phyloP scores from a whole-genome alignment of 2,797 vertebrate species.

The Naso thynnoides region DNA sequence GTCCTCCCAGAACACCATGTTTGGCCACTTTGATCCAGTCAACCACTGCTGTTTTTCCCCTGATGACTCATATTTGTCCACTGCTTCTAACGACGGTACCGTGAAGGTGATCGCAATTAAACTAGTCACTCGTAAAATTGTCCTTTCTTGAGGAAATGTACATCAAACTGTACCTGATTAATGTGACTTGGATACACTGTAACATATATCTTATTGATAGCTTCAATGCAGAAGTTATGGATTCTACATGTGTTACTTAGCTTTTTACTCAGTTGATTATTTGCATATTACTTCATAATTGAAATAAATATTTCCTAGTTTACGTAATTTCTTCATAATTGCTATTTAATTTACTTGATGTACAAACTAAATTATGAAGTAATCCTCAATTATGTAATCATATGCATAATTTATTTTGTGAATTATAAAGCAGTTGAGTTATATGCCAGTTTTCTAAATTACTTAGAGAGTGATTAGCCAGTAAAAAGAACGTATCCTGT shows the following conservation, averaged over 20 bases:
- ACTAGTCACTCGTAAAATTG: background rate
- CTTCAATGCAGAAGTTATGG: background rate
- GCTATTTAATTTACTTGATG: background rate
- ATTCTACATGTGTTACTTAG: background rate
- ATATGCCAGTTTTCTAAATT: too few relatives aligned
- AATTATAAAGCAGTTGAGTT: background rate
- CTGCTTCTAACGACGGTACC: constrained; percentile 93
- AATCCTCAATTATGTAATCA: background rate
- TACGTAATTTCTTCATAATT: background rate
- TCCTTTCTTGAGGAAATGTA: background rate
- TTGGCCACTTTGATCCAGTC: constrained; percentile 90
- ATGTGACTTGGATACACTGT: background rate
- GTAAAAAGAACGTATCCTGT: background rate
- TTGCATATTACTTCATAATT: too few relatives aligned
- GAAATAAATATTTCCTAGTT: background rate
- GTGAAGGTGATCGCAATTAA: constrained; percentile 86
- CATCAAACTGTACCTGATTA: background rate
- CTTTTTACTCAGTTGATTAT: too few relatives aligned
- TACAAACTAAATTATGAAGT: background rate
- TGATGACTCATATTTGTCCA: constrained; percentile 90
- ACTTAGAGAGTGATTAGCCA: too few relatives aligned
- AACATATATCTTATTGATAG: background rate
- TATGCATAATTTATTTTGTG: too few relatives aligned
- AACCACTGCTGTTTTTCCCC: constrained; percentile 97
- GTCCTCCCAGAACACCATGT: constrained; percentile 93